Evolutionary conservation across 2,888 invertebrate genomes (phyloP).

Genomic region (Papilio demoleus): DNA sequence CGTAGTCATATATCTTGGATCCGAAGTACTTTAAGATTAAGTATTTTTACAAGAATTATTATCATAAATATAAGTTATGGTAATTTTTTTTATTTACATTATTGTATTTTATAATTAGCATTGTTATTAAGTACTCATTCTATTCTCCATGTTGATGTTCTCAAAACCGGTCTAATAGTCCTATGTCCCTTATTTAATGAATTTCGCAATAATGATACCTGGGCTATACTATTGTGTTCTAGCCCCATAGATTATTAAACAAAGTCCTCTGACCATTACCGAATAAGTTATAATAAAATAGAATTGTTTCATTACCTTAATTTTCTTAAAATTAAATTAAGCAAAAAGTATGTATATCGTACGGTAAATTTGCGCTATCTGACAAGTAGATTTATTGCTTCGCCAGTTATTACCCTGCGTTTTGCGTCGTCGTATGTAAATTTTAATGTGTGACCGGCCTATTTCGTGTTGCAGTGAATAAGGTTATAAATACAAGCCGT

Average conservation of each 20-base stretch:
- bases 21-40: neutral
- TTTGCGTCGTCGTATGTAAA: constrained; percentile 31
- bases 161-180: neutral
- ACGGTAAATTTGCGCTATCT: constrained; percentile 16
- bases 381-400: constrained; percentile 32
- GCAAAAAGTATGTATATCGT: constrained; percentile 18
- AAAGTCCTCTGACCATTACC: neutral
- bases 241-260: no score
- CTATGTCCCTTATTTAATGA: neutral
- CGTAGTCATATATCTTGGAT: neutral
- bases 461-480: constrained; percentile 27
- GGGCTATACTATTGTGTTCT: no score
- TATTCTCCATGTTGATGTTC: neutral
- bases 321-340: neutral
- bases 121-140: neutral
- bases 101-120: neutral
- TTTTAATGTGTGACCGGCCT: constrained; percentile 30
- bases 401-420: constrained; percentile 19
- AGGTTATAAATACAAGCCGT: constrained; percentile 9
- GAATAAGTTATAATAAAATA: neutral
- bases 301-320: neutral
- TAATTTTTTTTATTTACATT: neutral
- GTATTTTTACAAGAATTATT: neutral
- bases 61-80: neutral
- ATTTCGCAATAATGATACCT: neutral